Base-by-base conservation (phyloP, 2,113 vertebrate species). In the Rhizomys pruinosus region DNA sequence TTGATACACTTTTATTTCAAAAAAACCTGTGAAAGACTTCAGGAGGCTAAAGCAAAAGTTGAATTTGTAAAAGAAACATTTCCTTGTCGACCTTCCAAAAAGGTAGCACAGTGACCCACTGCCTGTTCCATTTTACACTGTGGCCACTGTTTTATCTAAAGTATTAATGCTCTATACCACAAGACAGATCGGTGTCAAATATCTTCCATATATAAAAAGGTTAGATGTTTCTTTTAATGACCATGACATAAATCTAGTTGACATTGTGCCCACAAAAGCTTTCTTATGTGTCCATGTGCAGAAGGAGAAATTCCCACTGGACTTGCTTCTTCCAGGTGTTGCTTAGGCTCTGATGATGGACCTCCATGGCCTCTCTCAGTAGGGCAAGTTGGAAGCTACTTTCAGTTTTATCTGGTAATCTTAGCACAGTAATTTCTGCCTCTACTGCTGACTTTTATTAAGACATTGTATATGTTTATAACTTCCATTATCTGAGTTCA, bases 41-140 rank as follows among this genome's bases (percentile, higher is more conserved):
- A 95, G 88, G 96, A 98, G 88, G 94, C 93, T 55, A 93, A 94
- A 94, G n/a, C 86, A 76, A 97, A 85, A 89, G 95, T 89, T 84
- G 94, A 92, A 63, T 8, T 42, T 59, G 20, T 95, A n/a, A 98
- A 95, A 93, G 47, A 27, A 29, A 93, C 74, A 59, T 34, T 52
- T 25, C 1, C 20, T 20, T 76, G 3, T 10, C 10, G 68, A 19
- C 0, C 71, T 85, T 47, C 66, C 25, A 5, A 5, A 12, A 39
- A 3, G 69, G 20, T 34, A 3, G 59, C 1, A 84, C 29, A 76
- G n/a, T n/a, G n/a, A n/a, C n/a, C n/a, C n/a, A n/a, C n/a, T n/a
- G n/a, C n/a, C n/a, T n/a, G n/a, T n/a, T n/a, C n/a, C n/a, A n/a
- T n/a, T n/a, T n/a, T n/a, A n/a, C n/a, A n/a, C n/a, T n/a, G n/a